Base-by-base conservation (phyloP, 2,113 vertebrate genomes). In the Nothobranchius kuhntae region DNA sequence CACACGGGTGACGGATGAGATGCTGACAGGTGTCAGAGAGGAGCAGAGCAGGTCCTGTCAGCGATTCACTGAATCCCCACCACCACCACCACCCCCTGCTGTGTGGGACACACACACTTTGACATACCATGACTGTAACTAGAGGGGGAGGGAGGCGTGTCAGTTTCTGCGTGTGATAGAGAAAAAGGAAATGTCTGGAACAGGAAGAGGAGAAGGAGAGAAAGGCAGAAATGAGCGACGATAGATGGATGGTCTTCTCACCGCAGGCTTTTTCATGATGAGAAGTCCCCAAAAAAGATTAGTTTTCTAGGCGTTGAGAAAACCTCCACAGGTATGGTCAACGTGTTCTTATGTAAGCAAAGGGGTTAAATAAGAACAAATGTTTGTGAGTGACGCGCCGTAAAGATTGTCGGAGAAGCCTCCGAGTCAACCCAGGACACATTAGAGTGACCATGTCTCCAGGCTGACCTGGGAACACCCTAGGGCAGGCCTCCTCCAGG, bases 1-100 rank as follows among this genome's bases (percentile, higher is more conserved):
- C 92, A 92, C 93, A 91, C 73, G 67, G 93, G 93, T 95, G 95
- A 96, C 94, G 95, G 92, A 92, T 89, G 93, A 93, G 91, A 91
- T 93, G 92, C 89, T 95, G 95, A 94, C 94, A 88, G 89, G 86
- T 89, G 91, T 89, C 85, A 85, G 75, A 92, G 92, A 88, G 91
- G 84, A 91, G 88, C 87, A 93, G 88, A 87, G 89, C 90, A 92
- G 94, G 78, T 94, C 95, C 94, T 93, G 94, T 96, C 94, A 94
- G 84, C 89, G 95, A 93, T 92, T 92, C 90, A 67, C 75, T 82
- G 91, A 93, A 91, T 71, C 85, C 83, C 89, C 35, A 11, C 38
- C 38, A 40, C 30, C 30, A 30, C 30, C 30, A 36, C 38, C 38
- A 38, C 40, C 9, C 56, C 15, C 89, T 83, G 84, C 92, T 91